These are phyloP conservation scores for Calephelis nemesis DNA, from an alignment of 1,140 invertebrate genomes.

Conservation along the genomic window DNA sequence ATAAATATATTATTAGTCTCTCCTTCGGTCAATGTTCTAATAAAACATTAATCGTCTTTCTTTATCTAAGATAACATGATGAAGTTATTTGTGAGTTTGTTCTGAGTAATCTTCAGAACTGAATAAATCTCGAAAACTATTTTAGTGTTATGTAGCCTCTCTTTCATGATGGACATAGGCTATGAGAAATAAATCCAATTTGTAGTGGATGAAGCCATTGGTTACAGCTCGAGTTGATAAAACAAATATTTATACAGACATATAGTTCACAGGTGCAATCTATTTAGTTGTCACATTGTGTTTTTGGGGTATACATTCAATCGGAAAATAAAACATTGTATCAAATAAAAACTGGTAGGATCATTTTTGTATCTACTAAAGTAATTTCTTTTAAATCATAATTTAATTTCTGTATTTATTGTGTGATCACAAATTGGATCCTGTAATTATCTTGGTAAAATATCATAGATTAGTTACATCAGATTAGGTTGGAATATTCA, in stretches of 20 bases:
- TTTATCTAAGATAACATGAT: constrained; percentile 5
- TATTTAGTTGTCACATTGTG: not conserved
- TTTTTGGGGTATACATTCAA: constrained; percentile 1
- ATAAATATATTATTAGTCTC: constrained; percentile 9
- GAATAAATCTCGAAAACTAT: constrained; percentile 1
- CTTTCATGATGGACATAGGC: constrained; percentile 3
- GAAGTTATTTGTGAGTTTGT: constrained; percentile 6
- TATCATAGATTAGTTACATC: not conserved
- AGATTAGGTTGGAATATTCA: not conserved
- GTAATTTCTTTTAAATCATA: constrained; percentile 9
- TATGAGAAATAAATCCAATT: constrained; percentile 8
- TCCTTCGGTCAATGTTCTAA: constrained; percentile 5
- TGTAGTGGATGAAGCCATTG: not conserved
- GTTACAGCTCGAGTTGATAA: constrained; percentile 1
- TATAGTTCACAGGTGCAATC: constrained; percentile 1
- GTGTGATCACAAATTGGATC: not conserved
- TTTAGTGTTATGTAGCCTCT: constrained; percentile 1
- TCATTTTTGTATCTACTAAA: constrained; percentile 2
- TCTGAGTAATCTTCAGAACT: constrained; percentile 1
- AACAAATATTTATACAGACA: not conserved
- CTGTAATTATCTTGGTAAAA: constrained; percentile 10
- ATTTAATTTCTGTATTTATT: constrained; percentile 2
- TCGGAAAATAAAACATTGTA: constrained; percentile 12
- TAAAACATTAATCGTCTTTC: constrained; percentile 1
- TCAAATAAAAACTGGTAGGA: constrained; percentile 1